These are phyloP conservation scores for Decapterus maruadsi DNA, from an alignment of 2,797 vertebrate species.

Conservation along the genomic window DNA sequence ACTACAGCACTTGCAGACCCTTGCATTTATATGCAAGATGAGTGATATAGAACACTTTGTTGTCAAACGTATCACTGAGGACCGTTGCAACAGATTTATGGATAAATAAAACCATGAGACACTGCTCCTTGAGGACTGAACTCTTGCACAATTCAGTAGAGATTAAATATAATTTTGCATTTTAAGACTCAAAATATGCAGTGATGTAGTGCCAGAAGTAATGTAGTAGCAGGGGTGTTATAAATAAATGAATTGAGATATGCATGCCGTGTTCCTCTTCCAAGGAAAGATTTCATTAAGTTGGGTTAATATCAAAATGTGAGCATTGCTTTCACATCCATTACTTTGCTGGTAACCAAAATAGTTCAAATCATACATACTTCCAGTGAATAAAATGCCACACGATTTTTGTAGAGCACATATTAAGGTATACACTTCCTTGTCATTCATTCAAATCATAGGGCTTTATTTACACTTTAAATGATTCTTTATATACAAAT, in stretches of 20 bases:
- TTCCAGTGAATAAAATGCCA: constrained; percentile 7
- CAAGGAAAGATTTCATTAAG: neutral
- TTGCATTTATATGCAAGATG: constrained; percentile 13
- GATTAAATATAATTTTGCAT: neutral
- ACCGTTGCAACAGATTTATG: neutral
- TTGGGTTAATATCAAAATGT: constrained; percentile 14
- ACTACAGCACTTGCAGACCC: neutral
- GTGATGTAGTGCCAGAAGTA: neutral
- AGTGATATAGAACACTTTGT: neutral
- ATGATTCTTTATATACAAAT: neutral
- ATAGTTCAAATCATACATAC: constrained; percentile 11
- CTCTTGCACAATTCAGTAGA: neutral
- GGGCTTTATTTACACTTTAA: neutral
- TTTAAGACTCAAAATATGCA: neutral
- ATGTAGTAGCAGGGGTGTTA: constrained; percentile 3
- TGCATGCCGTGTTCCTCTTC: neutral
- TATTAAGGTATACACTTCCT: no score
- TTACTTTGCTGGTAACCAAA: neutral
- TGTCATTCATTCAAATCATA: constrained; percentile 2
- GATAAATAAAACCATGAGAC: constrained; percentile 5
- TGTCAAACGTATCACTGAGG: neutral
- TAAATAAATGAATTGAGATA: constrained; percentile 3
- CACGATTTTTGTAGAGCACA: neutral
- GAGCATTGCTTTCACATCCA: neutral
- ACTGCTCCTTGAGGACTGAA: constrained; percentile 13